Evolutionary conservation across 2,888 invertebrate species (phyloP).

Genomic region (Iphiclides podalirius): DNA sequence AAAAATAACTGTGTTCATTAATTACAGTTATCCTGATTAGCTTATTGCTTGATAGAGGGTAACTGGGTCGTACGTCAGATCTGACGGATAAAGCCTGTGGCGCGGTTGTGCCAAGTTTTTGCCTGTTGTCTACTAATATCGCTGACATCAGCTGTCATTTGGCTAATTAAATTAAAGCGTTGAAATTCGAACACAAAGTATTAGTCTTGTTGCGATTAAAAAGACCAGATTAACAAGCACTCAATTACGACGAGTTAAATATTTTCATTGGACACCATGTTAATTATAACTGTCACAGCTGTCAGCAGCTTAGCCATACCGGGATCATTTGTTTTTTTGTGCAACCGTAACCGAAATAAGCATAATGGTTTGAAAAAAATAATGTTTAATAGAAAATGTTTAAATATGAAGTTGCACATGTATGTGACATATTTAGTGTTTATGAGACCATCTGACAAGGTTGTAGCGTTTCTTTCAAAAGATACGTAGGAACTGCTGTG

Average conservation of each 20-base stretch:
- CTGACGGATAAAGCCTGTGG: slow-evolving; percentile 38
- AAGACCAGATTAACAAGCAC: slow-evolving; percentile 27
- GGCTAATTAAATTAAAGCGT: slow-evolving; percentile 63
- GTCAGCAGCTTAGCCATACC: slow-evolving; percentile 8
- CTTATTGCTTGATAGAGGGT: slow-evolving; percentile 49
- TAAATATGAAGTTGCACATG: neutral
- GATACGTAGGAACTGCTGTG: no score
- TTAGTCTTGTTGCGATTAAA: slow-evolving; percentile 33
- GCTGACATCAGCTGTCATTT: slow-evolving; percentile 57
- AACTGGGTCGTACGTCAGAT: slow-evolving; percentile 56
- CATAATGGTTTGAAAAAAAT: neutral
- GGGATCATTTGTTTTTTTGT: neutral
- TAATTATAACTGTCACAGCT: slow-evolving; percentile 20
- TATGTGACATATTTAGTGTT: no score
- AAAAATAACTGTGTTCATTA: slow-evolving; percentile 63
- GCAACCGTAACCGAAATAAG: neutral
- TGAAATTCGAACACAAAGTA: slow-evolving; percentile 31
- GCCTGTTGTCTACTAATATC: slow-evolving; percentile 38
- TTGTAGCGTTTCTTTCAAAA: no score
- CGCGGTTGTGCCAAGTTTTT: slow-evolving; percentile 52
- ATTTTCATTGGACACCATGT: slow-evolving; percentile 20
- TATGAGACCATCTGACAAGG: no score
- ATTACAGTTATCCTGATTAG: slow-evolving; percentile 65
- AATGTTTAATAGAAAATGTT: neutral
- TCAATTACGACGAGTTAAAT: slow-evolving; percentile 15